These are phyloP conservation scores for Eulemur macaco DNA, from an alignment of 2,113 vertebrate species.

Conservation along the genomic window DNA sequence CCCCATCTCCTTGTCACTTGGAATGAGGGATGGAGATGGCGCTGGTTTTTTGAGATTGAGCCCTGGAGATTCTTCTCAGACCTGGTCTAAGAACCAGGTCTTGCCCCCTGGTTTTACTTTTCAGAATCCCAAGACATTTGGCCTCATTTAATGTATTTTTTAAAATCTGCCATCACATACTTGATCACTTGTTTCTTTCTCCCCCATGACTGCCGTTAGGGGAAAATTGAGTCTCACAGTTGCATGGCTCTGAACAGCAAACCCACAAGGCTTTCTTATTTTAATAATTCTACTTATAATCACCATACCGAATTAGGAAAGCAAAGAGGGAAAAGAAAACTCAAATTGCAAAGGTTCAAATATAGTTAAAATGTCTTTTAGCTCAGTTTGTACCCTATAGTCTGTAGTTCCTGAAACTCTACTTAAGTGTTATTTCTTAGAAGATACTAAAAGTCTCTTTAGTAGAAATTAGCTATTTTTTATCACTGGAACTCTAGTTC, in stretches of 20 bases:
- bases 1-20: background rate
- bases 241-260: background rate
- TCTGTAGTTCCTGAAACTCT: background rate
- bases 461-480: background rate
- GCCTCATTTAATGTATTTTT: conserved; percentile 62
- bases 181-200: conserved; percentile 51
- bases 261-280: background rate
- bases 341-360: background rate
- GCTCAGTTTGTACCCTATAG: background rate
- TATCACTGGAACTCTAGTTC: background rate
- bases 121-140: conserved; percentile 50
- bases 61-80: background rate
- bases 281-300: background rate
- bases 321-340: background rate
- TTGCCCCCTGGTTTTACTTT: conserved; percentile 51
- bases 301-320: background rate
- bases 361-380: background rate
- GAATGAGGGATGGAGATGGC: background rate
- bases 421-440: background rate
- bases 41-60: conserved; percentile 34
- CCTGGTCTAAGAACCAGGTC: conserved; percentile 20
- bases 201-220: background rate
- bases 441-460: background rate
- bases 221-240: background rate
- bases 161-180: background rate